These are phyloP conservation scores for Diarsia dahlii DNA, from an alignment of 2,888 invertebrate species.

Conservation along the genomic window DNA sequence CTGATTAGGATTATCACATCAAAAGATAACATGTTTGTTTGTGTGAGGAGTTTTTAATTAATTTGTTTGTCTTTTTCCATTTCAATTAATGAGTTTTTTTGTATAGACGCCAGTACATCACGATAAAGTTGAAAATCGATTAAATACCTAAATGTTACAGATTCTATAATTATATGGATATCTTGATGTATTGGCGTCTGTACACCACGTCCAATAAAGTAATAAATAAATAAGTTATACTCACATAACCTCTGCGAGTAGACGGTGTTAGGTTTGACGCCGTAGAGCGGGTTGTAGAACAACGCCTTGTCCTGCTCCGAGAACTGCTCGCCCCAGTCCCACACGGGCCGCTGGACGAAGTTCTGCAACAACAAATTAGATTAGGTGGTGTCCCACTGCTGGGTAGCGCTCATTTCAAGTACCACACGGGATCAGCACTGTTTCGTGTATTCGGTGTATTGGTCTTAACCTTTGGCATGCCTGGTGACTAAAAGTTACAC, in stretches of 20 bases:
- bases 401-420: neutral
- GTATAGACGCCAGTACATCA: no score
- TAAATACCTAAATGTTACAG: no score
- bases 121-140: no score
- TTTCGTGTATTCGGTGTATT: no score
- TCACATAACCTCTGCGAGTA: conserved; percentile 80
- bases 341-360: conserved; percentile 94
- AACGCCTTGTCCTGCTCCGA: conserved; percentile 94
- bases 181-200: no score
- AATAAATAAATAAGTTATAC: conserved; percentile 53
- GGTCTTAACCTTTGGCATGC: no score
- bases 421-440: neutral
- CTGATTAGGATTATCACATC: no score
- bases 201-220: no score
- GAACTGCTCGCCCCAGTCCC: conserved; percentile 98
- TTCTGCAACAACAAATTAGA: conserved; percentile 71
- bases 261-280: conserved; percentile 61
- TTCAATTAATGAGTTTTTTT: no score
- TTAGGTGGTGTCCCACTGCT: neutral
- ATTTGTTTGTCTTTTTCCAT: neutral
- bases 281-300: conserved; percentile 96
- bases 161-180: no score
- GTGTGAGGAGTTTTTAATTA: neutral
- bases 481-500: no score
- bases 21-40: no score